These are phyloP conservation scores for Hyles vespertilio DNA, from an alignment of 1,140 invertebrate genomes.

Conservation along the genomic window DNA sequence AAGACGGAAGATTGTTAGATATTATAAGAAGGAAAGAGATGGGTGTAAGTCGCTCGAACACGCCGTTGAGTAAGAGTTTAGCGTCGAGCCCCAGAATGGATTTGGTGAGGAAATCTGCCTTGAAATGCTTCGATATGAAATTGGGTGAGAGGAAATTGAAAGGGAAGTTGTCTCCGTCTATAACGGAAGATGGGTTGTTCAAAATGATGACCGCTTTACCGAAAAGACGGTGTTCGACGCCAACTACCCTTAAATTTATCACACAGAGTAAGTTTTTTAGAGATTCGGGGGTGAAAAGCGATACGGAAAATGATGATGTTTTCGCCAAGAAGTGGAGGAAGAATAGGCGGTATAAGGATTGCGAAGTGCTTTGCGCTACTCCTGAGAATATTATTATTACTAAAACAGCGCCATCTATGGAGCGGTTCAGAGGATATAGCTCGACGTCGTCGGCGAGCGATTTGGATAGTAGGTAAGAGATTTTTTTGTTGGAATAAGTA, in stretches of 20 bases:
- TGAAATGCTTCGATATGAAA: conserved; percentile 56
- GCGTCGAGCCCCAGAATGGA: conserved; percentile 48
- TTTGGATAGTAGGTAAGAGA: background rate
- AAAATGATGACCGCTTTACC: conserved; percentile 41
- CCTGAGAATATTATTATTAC: conserved; percentile 56
- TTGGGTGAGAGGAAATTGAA: conserved; percentile 22
- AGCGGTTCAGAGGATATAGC: conserved; percentile 33
- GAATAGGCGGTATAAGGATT: conserved; percentile 15
- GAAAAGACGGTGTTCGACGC: conserved; percentile 58
- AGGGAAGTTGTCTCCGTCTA: conserved; percentile 22
- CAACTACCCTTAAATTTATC: conserved; percentile 20
- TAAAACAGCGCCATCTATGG: conserved; percentile 60
- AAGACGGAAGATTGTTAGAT: conserved; percentile 2
- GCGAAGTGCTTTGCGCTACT: conserved; percentile 45
- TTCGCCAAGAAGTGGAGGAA: conserved; percentile 15
- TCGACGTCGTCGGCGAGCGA: conserved; percentile 25
- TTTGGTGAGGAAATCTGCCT: conserved; percentile 26
- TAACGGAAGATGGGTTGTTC: conserved; percentile 46
- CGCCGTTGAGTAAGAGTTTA: conserved; percentile 31
- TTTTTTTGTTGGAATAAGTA: too few relatives aligned
- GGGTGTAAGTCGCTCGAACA: background rate
- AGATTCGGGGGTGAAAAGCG: conserved; percentile 43
- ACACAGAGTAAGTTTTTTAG: conserved; percentile 36
- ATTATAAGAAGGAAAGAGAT: conserved; percentile 11
- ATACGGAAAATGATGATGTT: conserved; percentile 52